Conservation (phyloP, 2,113 vertebrate genomes). For the Eclectus roratus region DNA sequence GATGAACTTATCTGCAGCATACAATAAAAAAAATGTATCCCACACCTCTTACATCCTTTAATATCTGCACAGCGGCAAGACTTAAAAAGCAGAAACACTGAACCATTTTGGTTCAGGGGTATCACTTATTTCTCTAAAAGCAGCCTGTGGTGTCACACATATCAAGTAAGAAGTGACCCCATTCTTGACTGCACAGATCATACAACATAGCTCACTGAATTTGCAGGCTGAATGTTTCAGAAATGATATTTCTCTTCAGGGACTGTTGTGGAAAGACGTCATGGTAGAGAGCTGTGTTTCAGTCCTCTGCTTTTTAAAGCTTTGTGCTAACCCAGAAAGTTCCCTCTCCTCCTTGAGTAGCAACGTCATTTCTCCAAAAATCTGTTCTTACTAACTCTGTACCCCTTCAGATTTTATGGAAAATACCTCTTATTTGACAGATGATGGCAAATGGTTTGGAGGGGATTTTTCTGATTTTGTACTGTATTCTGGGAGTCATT, state of each 20-base stretch:
- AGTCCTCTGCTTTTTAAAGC: neutral
- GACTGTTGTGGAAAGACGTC: neutral
- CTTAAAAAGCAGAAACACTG: neutral
- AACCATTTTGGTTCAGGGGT: neutral
- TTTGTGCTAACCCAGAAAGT: neutral
- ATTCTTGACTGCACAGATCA: neutral
- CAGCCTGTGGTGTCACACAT: fast-evolving
- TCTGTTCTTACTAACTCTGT: neutral
- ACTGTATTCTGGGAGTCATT: neutral
- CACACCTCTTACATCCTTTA: neutral
- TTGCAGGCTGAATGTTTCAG: neutral
- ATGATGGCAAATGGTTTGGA: neutral
- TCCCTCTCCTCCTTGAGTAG: neutral
- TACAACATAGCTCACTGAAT: neutral
- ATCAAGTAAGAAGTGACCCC: neutral
- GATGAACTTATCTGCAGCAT: neutral
- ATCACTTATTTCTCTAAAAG: neutral
- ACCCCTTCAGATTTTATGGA: neutral
- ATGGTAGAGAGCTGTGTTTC: neutral
- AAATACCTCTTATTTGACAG: neutral
- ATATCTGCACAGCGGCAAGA: neutral
- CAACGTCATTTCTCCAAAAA: neutral
- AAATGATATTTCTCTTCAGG: neutral
- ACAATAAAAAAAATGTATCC: neutral
- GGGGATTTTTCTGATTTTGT: neutral